phyloP scores from a whole-genome alignment of 2,113 vertebrate species.

The Salvator merianae region DNA sequence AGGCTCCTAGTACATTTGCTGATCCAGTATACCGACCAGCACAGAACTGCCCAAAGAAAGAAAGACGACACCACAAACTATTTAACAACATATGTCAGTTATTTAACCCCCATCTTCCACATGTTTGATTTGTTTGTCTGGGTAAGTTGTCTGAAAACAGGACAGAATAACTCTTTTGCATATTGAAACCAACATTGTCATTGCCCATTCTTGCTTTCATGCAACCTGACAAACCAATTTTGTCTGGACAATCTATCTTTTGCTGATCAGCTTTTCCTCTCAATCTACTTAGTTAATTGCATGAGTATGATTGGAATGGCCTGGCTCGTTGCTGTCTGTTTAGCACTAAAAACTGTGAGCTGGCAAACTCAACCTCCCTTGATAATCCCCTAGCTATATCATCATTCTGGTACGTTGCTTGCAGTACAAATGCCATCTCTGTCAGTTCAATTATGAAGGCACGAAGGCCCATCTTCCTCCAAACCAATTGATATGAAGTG shows the following conservation, averaged over 20 bases:
- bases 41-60: too few relatives aligned
- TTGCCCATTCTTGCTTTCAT: not conserved
- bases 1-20: too few relatives aligned
- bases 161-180: not conserved
- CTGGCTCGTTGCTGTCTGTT: slow-evolving; percentile 3
- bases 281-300: slow-evolving; percentile 22
- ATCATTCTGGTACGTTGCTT: slow-evolving; percentile 25
- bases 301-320: slow-evolving; percentile 1
- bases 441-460: slow-evolving; percentile 42
- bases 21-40: too few relatives aligned
- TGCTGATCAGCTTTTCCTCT: slow-evolving; percentile 18
- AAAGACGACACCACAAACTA: too few relatives aligned
- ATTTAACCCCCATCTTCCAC: too few relatives aligned
- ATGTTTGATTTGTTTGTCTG: too few relatives aligned
- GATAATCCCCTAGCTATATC: slow-evolving; percentile 13
- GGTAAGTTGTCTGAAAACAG: not conserved
- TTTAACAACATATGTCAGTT: too few relatives aligned
- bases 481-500: slow-evolving; percentile 33
- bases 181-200: too few relatives aligned
- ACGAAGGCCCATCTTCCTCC: slow-evolving; percentile 30
- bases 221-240: slow-evolving; percentile 2
- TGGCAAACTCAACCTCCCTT: slow-evolving; percentile 34
- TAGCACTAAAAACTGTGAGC: slow-evolving; percentile 23
- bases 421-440: slow-evolving; percentile 10
- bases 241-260: slow-evolving; percentile 24